Conservation (phyloP, 2,113 vertebrate genomes). For the Myanophis thanlyinensis region DNA sequence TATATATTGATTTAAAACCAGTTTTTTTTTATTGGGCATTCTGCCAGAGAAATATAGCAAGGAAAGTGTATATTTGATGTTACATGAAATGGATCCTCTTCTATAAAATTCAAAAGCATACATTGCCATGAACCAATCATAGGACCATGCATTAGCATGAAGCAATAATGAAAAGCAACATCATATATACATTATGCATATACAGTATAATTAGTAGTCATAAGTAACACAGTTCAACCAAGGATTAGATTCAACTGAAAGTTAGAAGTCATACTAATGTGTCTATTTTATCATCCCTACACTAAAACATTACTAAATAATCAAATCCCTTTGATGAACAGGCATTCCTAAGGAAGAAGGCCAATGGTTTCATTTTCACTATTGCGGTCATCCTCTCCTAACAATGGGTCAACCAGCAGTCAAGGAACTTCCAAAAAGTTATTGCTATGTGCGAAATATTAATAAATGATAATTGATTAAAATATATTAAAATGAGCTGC, state of each 20-base stretch:
- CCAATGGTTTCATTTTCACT: not conserved
- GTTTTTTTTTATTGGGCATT: too few relatives aligned
- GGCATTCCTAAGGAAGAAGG: not conserved
- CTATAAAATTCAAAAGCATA: not conserved
- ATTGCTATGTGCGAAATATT: not conserved
- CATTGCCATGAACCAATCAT: not conserved
- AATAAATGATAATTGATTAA: not conserved
- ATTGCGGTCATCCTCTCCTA: not conserved
- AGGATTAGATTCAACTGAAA: not conserved
- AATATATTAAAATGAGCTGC: not conserved
- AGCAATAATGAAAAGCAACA: not conserved
- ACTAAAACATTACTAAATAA: not conserved
- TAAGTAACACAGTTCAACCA: not conserved
- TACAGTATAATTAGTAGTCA: not conserved
- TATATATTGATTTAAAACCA: too few relatives aligned
- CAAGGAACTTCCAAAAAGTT: not conserved
- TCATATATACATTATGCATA: not conserved
- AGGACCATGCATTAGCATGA: too few relatives aligned
- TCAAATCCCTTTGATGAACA: not conserved
- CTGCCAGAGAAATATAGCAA: too few relatives aligned
- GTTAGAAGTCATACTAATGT: not conserved
- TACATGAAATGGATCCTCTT: not conserved
- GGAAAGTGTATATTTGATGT: too few relatives aligned
- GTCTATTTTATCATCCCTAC: not conserved
- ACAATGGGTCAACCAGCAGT: not conserved